phyloP scores from a whole-genome alignment of 2,888 invertebrate genomes.

The Agapostemon virescens region DNA sequence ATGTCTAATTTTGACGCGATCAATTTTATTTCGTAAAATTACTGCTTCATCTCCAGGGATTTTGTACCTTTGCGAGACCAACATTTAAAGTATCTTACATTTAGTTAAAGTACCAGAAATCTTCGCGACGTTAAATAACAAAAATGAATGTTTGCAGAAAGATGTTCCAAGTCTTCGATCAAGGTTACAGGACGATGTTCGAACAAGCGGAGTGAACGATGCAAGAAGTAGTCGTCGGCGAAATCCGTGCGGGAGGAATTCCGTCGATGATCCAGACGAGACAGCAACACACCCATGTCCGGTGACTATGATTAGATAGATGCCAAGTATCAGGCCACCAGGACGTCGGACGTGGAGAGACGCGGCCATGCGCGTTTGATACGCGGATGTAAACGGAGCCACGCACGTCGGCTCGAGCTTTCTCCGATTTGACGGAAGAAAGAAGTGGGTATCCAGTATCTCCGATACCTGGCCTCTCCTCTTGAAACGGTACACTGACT shows the following conservation, averaged over 20 bases:
- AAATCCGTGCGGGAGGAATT: conserved; percentile 49
- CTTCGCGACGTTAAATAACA: background rate
- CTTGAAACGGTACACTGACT: background rate
- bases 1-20: too few species aligned
- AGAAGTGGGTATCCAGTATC: conserved; percentile 64
- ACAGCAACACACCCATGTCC: conserved; percentile 56
- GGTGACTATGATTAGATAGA: conserved; percentile 49
- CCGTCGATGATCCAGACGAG: conserved; percentile 48
- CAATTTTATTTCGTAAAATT: too few species aligned
- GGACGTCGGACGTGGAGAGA: conserved; percentile 37
- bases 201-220: background rate
- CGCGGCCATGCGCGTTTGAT: conserved; percentile 42
- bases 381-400: conserved; percentile 39
- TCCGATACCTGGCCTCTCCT: conserved; percentile 13
- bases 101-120: too few species aligned
- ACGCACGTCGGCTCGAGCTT: conserved; percentile 52
- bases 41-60: too few species aligned
- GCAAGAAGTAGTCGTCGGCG: conserved; percentile 17
- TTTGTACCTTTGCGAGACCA: too few species aligned
- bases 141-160: too few species aligned
- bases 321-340: conserved; percentile 30
- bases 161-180: background rate
- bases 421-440: conserved; percentile 60
- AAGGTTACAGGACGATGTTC: background rate
- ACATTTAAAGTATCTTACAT: too few species aligned